These are phyloP conservation scores for Magallana ariakensis DNA, from an alignment of 1,140 invertebrate genomes.

Conservation along the genomic window DNA sequence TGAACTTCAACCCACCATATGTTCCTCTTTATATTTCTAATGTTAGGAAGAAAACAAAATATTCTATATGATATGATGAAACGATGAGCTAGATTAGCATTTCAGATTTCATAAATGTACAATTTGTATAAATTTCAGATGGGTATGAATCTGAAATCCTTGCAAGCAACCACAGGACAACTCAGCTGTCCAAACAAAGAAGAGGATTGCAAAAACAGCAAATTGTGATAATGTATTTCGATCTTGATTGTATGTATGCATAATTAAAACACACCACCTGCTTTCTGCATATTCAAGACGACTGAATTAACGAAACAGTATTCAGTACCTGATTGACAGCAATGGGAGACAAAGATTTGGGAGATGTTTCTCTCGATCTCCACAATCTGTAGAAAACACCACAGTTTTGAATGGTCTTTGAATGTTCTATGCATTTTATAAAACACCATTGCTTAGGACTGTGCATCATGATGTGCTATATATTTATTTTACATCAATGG, in stretches of 20 bases:
- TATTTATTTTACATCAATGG: neutral
- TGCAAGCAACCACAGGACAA: neutral
- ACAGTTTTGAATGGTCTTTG: neutral
- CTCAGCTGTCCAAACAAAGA: conserved; percentile 11
- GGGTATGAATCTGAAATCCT: conserved; percentile 24
- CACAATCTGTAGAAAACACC: no score
- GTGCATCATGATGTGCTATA: neutral
- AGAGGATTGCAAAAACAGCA: conserved; percentile 8
- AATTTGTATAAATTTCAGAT: conserved; percentile 7
- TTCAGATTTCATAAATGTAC: neutral
- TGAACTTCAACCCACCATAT: no score
- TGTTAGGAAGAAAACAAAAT: no score
- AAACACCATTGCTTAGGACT: neutral
- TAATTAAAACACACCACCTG: neutral
- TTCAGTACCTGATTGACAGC: no score
- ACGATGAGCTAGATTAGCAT: no score
- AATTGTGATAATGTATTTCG: neutral
- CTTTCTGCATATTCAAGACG: neutral
- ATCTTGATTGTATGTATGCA: no score
- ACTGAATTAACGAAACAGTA: no score
- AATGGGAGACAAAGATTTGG: no score
- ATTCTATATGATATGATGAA: no score
- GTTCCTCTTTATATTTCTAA: no score
- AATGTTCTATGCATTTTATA: conserved; percentile 4
- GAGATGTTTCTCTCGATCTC: no score